Evolutionary conservation across 2,888 invertebrate genomes (phyloP), one percentile per base, ranked within the genome.

Genomic region (Leptarthrus brevirostris): DNA sequence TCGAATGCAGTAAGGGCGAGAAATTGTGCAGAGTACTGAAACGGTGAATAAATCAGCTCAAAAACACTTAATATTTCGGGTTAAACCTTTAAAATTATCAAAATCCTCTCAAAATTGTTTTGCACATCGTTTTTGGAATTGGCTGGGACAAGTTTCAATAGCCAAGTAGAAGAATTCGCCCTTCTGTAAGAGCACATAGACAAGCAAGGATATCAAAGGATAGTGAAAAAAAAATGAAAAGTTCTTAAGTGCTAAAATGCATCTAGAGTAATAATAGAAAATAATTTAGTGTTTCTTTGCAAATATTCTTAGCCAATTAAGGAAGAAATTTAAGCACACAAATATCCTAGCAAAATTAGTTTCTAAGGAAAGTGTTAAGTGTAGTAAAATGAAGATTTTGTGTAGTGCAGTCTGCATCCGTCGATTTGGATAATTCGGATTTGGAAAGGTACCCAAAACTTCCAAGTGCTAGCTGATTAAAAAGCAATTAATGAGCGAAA

Each of bases 1-100:
- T 83, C 81, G 84, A 82, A 81, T 84, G 84, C 84, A 84, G 84
- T 52, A 34, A 34, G 70, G 70, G 53, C 70, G 70, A 52, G 34
- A 49, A 47, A 47, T 47, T 66, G 47, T 66, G 18, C 40, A 40
- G 20, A 40, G 40, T 61, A 26, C 24, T 16, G 20, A 61, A 61
- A 61, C 61, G 36, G 61, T 36, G n/a, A n/a, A 61, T 40, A 22
- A 40, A 61, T 61, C 61, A 61, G 24, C 22, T 3, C 20, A 6
- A 53, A 22, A 30, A 8, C n/a, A n/a, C 8, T 8, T 30, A 30
- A 30, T 6, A 30, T 30, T 30, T 8, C 30, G 30, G 30, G 8
- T 30, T 30, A 30, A 6, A 30, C 5, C 30, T 30, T 30, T 30
- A 30, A 30, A n/a, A 30, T 30, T 8, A 30, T 0, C 4, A 1